phyloP scores from a whole-genome alignment of 37 sponge, comb jelly and placozoan genomes.

The Spongilla lacustris region DNA sequence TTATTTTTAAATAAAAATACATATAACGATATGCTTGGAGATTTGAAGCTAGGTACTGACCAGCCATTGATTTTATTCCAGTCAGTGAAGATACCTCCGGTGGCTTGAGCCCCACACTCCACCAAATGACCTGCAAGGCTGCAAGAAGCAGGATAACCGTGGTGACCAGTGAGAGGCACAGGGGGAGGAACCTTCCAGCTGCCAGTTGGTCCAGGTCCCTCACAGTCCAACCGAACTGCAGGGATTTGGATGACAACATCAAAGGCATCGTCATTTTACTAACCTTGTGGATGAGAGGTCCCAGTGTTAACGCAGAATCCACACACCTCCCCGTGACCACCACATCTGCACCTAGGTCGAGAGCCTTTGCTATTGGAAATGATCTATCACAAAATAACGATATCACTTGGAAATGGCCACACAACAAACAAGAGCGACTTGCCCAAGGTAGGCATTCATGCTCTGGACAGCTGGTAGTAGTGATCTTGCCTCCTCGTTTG shows the following conservation, averaged over 20 bases:
- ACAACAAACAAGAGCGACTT: no score
- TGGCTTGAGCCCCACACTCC: slow-evolving; percentile 98
- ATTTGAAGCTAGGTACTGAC: slow-evolving; percentile 25
- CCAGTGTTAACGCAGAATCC: slow-evolving; percentile 93
- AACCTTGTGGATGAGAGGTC: slow-evolving; percentile 94
- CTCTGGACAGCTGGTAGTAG: slow-evolving; percentile 68
- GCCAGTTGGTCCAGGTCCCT: slow-evolving; percentile 78
- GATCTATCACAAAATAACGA: slow-evolving; percentile 55
- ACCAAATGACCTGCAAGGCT: slow-evolving; percentile 97
- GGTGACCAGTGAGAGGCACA: background rate
- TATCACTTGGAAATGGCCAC: no score
- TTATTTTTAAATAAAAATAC: no score
- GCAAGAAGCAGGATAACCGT: background rate
- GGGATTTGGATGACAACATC: background rate
- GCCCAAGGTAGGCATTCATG: slow-evolving; percentile 95
- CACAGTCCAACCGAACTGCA: slow-evolving; percentile 84
- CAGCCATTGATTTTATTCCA: slow-evolving; percentile 91
- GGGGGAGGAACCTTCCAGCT: slow-evolving; percentile 74
- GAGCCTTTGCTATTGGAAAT: slow-evolving; percentile 88
- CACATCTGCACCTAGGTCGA: slow-evolving; percentile 89
- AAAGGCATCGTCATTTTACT: background rate
- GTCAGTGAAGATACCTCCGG: slow-evolving; percentile 98
- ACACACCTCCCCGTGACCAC: slow-evolving; percentile 96
- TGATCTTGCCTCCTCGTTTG: background rate
- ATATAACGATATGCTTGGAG: no score